A percentile compares a stretch with the other conserved stretches of the same genome.
These are phyloP conservation scores for Dascyllus trimaculatus DNA, from an alignment of 2,113 vertebrate genomes.

Conservation along the genomic window DNA sequence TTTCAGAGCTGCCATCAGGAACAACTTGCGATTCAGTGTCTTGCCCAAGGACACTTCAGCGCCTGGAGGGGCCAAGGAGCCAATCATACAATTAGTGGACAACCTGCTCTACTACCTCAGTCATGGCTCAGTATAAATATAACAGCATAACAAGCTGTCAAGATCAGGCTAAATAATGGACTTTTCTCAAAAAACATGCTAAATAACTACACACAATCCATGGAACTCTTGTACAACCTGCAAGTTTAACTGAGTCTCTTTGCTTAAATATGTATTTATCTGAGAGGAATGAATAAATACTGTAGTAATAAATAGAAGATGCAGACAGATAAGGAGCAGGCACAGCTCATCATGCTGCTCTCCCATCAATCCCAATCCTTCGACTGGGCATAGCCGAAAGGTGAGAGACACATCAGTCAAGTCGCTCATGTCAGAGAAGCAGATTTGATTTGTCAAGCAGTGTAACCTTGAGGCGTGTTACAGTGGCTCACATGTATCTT, in stretches of 20 bases:
- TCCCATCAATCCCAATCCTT: constrained; percentile 49
- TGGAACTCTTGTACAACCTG: not conserved
- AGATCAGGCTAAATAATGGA: too few relatives aligned
- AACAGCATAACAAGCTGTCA: too few relatives aligned
- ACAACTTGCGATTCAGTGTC: too few relatives aligned
- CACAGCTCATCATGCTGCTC: constrained; percentile 52
- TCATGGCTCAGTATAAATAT: too few relatives aligned
- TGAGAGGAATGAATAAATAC: constrained; percentile 17
- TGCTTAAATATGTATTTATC: constrained; percentile 11
- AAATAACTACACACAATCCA: fast-evolving
- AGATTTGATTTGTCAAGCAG: constrained; percentile 78
- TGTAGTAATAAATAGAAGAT: constrained; percentile 31
- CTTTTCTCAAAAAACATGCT: too few relatives aligned
- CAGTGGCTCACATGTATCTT: constrained; percentile 57
- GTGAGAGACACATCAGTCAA: constrained; percentile 73
- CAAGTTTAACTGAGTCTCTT: not conserved
- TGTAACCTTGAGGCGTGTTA: constrained; percentile 75
- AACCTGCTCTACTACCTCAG: too few relatives aligned
- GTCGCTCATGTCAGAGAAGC: constrained; percentile 55
- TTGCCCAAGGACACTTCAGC: too few relatives aligned
- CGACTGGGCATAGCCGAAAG: constrained; percentile 63
- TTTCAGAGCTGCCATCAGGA: too few relatives aligned
- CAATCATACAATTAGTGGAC: too few relatives aligned
- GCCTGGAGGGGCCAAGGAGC: too few relatives aligned
- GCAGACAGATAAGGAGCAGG: constrained; percentile 29